Conservation (phyloP, 2,113 vertebrate species). For the Colinus virginianus region DNA sequence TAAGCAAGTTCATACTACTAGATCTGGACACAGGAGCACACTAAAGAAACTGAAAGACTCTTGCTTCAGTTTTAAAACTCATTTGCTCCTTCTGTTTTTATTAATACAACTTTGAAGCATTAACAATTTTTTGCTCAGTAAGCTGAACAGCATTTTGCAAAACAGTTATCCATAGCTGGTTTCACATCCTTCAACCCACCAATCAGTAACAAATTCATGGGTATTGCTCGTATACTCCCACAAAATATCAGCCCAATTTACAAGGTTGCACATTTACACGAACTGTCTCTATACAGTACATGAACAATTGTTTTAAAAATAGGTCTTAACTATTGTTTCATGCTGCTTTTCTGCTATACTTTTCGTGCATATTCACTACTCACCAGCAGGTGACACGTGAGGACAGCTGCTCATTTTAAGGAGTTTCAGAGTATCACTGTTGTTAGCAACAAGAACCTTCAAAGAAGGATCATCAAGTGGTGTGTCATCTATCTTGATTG, state of each 20-base stretch:
- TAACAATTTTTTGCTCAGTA: neutral
- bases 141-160: neutral
- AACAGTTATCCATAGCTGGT: neutral
- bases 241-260: neutral
- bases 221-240: neutral
- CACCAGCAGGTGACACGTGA: constrained; percentile 86
- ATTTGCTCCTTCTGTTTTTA: accelerated
- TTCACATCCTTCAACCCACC: neutral
- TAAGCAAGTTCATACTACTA: neutral
- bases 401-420: constrained; percentile 89
- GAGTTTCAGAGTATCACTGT: constrained; percentile 83
- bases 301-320: neutral
- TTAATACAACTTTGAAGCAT: neutral
- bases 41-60: neutral
- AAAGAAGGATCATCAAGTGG: constrained; percentile 86
- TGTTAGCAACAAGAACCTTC: constrained; percentile 87
- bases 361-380: constrained; percentile 11
- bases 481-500: constrained; percentile 86
- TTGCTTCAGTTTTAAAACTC: neutral
- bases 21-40: neutral
- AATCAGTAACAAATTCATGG: neutral
- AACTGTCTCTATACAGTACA: too few relatives aligned
- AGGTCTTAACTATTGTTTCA: neutral
- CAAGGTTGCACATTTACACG: neutral
- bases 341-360: neutral